Evolutionary conservation across 2,113 vertebrate genomes (phyloP).

Genomic region (Pao palembangensis): DNA sequence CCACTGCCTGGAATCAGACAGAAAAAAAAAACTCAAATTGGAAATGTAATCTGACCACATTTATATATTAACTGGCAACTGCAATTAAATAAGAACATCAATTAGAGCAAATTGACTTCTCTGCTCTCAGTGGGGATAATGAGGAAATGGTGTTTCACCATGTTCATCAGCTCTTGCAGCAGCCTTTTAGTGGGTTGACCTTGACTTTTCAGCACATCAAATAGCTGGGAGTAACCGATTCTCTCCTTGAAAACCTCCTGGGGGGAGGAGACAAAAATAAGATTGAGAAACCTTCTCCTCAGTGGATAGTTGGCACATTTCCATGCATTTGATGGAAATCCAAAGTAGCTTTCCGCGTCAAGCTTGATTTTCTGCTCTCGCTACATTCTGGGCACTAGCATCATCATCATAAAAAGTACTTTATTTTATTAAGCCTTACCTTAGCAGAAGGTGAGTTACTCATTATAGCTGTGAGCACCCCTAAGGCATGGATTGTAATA

Average conservation of each 20-base stretch:
- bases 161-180: slow-evolving; percentile 93
- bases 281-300: slow-evolving; percentile 32
- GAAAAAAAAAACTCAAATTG: slow-evolving; percentile 2
- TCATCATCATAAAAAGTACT: neutral
- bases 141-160: slow-evolving; percentile 76
- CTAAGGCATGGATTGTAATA: slow-evolving; percentile 88
- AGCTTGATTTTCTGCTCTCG: neutral
- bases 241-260: slow-evolving; percentile 98
- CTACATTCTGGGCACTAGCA: neutral
- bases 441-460: slow-evolving; percentile 90
- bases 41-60: neutral
- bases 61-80: slow-evolving; percentile 7
- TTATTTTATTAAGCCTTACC: slow-evolving; percentile 68
- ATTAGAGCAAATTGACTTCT: slow-evolving; percentile 13
- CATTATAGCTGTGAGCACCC: slow-evolving; percentile 94
- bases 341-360: slow-evolving; percentile 24
- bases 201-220: slow-evolving; percentile 90
- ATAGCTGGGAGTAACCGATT: slow-evolving; percentile 90
- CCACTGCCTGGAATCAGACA: slow-evolving; percentile 80
- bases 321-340: slow-evolving; percentile 24
- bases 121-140: slow-evolving; percentile 11
- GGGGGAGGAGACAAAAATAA: slow-evolving; percentile 52
- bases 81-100: slow-evolving; percentile 17
- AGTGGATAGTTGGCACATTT: slow-evolving; percentile 51
- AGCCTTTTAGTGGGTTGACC: slow-evolving; percentile 88